Conservation (phyloP, 2,113 vertebrate species). For the Poeciliopsis retropinna region DNA sequence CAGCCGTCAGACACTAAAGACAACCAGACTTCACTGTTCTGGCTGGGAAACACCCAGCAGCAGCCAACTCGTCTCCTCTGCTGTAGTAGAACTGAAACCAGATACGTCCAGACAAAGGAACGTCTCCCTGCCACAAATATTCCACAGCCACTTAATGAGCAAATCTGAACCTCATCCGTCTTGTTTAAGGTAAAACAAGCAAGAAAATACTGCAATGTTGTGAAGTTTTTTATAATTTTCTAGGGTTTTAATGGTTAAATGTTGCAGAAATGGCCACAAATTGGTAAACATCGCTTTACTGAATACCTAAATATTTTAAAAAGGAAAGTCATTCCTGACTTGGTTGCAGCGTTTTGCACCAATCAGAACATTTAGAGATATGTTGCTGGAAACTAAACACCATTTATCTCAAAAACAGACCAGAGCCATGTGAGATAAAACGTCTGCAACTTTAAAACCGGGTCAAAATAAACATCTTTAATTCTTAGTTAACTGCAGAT, state of each 20-base stretch:
- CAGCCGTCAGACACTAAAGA: slow-evolving; percentile 59
- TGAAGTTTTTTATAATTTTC: background rate
- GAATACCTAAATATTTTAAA: background rate
- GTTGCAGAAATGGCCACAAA: background rate
- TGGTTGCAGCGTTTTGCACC: too few species aligned
- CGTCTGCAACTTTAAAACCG: too few species aligned
- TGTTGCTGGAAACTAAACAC: background rate
- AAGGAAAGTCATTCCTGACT: background rate
- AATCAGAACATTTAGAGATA: background rate
- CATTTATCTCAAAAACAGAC: background rate
- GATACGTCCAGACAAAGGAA: background rate
- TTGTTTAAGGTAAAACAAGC: background rate
- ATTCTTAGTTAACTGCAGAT: background rate
- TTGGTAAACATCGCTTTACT: background rate
- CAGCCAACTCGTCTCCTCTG: slow-evolving; percentile 8
- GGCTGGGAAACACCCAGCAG: slow-evolving; percentile 8
- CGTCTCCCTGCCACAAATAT: background rate
- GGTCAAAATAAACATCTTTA: background rate
- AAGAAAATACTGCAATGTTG: background rate
- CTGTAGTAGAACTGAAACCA: slow-evolving; percentile 22
- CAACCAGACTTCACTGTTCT: slow-evolving; percentile 52
- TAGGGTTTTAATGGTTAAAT: background rate
- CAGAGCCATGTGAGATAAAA: background rate
- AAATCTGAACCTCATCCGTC: background rate
- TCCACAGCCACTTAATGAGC: background rate